These are phyloP conservation scores for Melanargia galathea DNA, from an alignment of 2,888 invertebrate species.

Conservation along the genomic window DNA sequence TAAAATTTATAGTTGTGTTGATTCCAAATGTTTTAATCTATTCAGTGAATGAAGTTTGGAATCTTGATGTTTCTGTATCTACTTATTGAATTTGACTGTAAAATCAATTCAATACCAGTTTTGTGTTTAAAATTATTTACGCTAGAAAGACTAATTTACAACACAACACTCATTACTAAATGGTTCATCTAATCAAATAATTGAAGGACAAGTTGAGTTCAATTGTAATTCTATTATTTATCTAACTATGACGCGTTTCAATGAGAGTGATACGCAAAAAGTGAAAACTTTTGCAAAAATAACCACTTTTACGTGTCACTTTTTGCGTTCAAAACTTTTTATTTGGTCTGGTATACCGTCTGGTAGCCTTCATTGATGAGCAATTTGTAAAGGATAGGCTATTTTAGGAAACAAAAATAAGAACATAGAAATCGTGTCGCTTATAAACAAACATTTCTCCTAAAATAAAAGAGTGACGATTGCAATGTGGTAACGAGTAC, in stretches of 20 bases:
- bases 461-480: constrained; percentile 27
- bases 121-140: neutral
- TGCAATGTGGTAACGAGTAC: constrained; percentile 26
- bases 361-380: neutral
- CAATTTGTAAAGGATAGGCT: neutral
- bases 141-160: neutral
- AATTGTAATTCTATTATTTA: neutral
- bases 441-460: constrained; percentile 27
- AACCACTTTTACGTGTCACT: neutral
- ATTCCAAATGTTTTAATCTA: neutral
- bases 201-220: neutral
- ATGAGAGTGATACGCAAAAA: neutral
- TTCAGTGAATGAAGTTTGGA: neutral
- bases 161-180: too few species aligned
- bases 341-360: neutral
- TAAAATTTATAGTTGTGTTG: neutral
- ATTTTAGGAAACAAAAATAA: neutral
- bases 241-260: neutral
- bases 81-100: neutral
- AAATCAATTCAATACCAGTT: neutral
- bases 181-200: constrained; percentile 7
- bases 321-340: constrained; percentile 4
- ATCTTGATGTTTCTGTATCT: neutral
- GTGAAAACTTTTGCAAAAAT: neutral
- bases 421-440: constrained; percentile 18